Evolutionary conservation across 2,888 invertebrate genomes (phyloP).

Genomic region (Drosophila leonis): DNA sequence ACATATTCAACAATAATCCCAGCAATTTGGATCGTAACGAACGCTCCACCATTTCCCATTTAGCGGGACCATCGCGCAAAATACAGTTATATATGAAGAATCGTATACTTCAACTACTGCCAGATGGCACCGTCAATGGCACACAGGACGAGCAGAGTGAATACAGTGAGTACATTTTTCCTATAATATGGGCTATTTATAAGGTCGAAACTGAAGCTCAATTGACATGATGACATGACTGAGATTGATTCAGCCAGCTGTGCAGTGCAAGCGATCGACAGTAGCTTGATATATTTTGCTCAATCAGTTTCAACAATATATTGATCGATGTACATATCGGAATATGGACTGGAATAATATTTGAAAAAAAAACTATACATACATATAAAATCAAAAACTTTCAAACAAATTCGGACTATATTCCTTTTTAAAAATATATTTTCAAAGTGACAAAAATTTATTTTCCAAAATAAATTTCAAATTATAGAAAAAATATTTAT

Average conservation of each 20-base stretch:
- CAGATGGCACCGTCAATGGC: constrained; percentile 94
- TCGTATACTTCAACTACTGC: constrained; percentile 92
- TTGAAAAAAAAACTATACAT: too few species aligned
- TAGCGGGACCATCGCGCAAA: constrained; percentile 92
- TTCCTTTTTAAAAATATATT: not conserved
- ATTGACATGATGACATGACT: too few species aligned
- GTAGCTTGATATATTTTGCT: not conserved
- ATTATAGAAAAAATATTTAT: too few species aligned
- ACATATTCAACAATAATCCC: constrained; percentile 66
- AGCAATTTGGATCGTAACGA: constrained; percentile 86
- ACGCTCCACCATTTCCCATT: constrained; percentile 93
- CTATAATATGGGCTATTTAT: not conserved
- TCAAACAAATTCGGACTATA: not conserved
- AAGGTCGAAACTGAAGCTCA: not conserved
- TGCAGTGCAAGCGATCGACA: not conserved
- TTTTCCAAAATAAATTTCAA: too few species aligned
- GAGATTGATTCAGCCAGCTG: not conserved
- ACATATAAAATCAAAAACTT: not conserved
- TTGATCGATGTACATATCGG: too few species aligned
- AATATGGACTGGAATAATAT: too few species aligned
- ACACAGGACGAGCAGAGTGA: constrained; percentile 92
- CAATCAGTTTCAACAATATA: not conserved
- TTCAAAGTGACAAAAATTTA: too few species aligned
- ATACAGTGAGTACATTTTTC: constrained; percentile 90
- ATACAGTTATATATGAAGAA: constrained; percentile 94